Evolutionary conservation across 2,888 invertebrate species (phyloP).

Genomic region (Eumerus sabulonum): DNA sequence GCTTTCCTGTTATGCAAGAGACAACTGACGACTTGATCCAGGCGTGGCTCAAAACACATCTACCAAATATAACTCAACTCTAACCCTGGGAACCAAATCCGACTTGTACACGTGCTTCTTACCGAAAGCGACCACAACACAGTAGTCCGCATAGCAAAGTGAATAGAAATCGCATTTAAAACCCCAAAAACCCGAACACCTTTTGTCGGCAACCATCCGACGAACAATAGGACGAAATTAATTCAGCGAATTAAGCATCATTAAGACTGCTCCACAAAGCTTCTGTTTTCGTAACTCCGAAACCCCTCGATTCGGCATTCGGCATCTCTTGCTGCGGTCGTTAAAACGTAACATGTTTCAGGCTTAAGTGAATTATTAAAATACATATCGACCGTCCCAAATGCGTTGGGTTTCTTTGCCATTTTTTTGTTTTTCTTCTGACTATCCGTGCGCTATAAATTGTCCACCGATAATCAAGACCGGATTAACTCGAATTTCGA

Average conservation of each 20-base stretch:
- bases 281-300: constrained; percentile 49
- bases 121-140: not conserved
- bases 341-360: constrained; percentile 55
- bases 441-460: constrained; percentile 33
- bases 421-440: constrained; percentile 30
- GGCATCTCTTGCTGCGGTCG: constrained; percentile 1
- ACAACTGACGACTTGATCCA: too few species aligned
- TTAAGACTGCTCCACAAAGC: constrained; percentile 58
- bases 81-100: not conserved
- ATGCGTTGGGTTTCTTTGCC: constrained; percentile 37
- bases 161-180: constrained; percentile 18
- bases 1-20: too few species aligned
- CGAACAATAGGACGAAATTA: constrained; percentile 29
- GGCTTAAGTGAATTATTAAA: constrained; percentile 53
- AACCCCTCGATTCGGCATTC: constrained; percentile 4
- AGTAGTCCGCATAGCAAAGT: constrained; percentile 10
- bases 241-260: constrained; percentile 50
- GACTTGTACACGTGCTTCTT: constrained; percentile 13
- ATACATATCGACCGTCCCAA: constrained; percentile 43
- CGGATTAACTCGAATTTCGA: constrained; percentile 59
- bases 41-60: too few species aligned
- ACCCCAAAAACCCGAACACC: not conserved
- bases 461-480: constrained; percentile 55
- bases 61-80: too few species aligned
- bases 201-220: constrained; percentile 23